Evolutionary conservation across 2,888 invertebrate genomes (phyloP).

Genomic region (Cyclophora albipunctata): DNA sequence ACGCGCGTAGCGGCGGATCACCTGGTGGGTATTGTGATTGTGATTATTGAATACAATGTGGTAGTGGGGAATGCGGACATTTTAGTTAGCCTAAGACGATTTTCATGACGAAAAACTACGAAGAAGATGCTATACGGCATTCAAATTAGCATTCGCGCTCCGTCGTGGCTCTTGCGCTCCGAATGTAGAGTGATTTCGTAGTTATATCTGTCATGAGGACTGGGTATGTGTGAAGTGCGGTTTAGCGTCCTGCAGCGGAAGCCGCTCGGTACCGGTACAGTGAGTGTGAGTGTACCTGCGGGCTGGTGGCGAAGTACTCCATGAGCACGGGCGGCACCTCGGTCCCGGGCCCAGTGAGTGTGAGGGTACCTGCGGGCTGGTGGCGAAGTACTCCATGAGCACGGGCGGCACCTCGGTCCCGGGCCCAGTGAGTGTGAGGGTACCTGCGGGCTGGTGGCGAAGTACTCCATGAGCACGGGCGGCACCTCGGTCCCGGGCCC

Average conservation of each 20-base stretch:
- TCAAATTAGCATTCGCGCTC: too few species aligned
- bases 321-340: conserved; percentile 99
- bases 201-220: too few species aligned
- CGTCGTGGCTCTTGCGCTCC: too few species aligned
- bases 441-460: conserved; percentile 96
- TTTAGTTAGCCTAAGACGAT: too few species aligned
- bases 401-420: conserved; percentile 99
- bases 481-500: conserved; percentile 99
- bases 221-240: too few species aligned
- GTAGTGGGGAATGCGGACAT: background rate
- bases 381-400: conserved; percentile 97
- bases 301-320: conserved; percentile 97
- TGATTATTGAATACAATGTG: background rate
- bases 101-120: too few species aligned
- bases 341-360: too few species aligned
- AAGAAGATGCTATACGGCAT: too few species aligned
- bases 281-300: too few species aligned
- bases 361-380: conserved; percentile 83
- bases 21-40: conserved; percentile 51
- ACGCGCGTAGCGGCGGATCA: conserved; percentile 88
- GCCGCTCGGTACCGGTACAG: too few species aligned
- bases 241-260: too few species aligned
- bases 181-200: too few species aligned
- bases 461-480: conserved; percentile 98
- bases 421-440: conserved; percentile 96